Conservation (phyloP, 2,797 vertebrate genomes). For the Parotocinclus haroldoi region DNA sequence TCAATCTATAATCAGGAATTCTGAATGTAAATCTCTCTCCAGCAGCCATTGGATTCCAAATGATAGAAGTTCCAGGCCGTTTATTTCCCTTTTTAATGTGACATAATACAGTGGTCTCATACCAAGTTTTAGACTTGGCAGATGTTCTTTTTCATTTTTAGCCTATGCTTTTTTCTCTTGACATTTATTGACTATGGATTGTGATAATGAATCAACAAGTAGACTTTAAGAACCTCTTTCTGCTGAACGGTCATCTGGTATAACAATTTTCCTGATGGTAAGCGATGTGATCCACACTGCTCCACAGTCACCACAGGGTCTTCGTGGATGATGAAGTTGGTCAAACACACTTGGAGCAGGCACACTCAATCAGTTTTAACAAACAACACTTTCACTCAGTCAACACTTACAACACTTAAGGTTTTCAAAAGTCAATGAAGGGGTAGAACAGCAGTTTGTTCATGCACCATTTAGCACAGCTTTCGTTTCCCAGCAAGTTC, state of each 20-base stretch:
- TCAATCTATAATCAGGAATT: slow-evolving; percentile 69
- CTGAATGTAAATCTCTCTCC: slow-evolving; percentile 54
- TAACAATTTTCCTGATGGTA: slow-evolving; percentile 47
- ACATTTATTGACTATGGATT: slow-evolving; percentile 56
- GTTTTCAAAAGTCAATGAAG: slow-evolving; percentile 30
- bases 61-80: slow-evolving; percentile 52
- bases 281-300: no score
- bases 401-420: background rate
- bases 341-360: slow-evolving; percentile 23
- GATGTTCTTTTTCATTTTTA: slow-evolving; percentile 64
- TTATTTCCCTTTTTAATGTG: slow-evolving; percentile 55
- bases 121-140: slow-evolving; percentile 59
- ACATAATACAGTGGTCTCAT: slow-evolving; percentile 42
- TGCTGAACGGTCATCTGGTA: slow-evolving; percentile 56
- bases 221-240: slow-evolving; percentile 42
- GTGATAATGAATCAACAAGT: slow-evolving; percentile 64
- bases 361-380: slow-evolving; percentile 42
- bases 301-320: background rate
- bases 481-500: slow-evolving; percentile 44
- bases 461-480: slow-evolving; percentile 41
- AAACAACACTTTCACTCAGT: no score
- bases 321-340: slow-evolving; percentile 12
- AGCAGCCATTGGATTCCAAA: slow-evolving; percentile 50
- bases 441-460: slow-evolving; percentile 21
- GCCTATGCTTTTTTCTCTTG: slow-evolving; percentile 61